A percentile compares a stretch with the other conserved stretches of the same genome.
These are phyloP conservation scores for Chondrosia reniformis DNA, from an alignment of 37 sponge, comb jelly and placozoan genomes.

Conservation along the genomic window DNA sequence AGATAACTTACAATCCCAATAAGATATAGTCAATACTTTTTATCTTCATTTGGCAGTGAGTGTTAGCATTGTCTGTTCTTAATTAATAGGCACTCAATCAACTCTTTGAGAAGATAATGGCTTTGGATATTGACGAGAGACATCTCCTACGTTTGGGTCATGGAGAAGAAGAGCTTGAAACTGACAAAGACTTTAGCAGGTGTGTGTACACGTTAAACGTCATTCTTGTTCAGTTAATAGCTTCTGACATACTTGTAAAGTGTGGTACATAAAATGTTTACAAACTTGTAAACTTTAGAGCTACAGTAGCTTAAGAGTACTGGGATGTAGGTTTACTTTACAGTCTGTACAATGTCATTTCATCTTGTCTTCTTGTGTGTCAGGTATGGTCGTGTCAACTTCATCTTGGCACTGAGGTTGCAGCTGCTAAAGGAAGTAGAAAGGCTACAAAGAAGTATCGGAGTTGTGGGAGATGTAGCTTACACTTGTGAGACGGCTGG, in stretches of 20 bases:
- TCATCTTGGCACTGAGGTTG: slow-evolving; percentile 89
- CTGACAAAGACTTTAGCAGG: slow-evolving; percentile 99
- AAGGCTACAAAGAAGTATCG: slow-evolving; percentile 88
- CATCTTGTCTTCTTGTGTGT: neutral
- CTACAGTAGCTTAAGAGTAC: too few species aligned
- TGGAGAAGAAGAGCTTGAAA: slow-evolving; percentile 93
- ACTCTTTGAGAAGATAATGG: slow-evolving; percentile 99
- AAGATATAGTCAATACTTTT: neutral
- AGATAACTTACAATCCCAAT: neutral
- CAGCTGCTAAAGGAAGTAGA: slow-evolving; percentile 93
- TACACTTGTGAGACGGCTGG: slow-evolving; percentile 99
- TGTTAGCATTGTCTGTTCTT: neutral
- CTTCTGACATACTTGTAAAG: neutral
- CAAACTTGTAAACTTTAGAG: neutral
- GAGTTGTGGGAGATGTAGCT: slow-evolving; percentile 89
- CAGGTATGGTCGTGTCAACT: slow-evolving; percentile 97
- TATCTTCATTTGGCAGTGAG: neutral
- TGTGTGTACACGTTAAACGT: neutral
- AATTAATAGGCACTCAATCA: slow-evolving; percentile 63
- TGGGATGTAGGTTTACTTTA: too few species aligned
- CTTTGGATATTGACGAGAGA: slow-evolving; percentile 95
- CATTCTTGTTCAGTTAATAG: neutral
- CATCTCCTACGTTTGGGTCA: slow-evolving; percentile 96
- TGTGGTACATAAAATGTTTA: neutral
- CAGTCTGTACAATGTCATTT: too few species aligned